Conservation (phyloP, 1,140 invertebrate genomes). For the Metaphire vulgaris region DNA sequence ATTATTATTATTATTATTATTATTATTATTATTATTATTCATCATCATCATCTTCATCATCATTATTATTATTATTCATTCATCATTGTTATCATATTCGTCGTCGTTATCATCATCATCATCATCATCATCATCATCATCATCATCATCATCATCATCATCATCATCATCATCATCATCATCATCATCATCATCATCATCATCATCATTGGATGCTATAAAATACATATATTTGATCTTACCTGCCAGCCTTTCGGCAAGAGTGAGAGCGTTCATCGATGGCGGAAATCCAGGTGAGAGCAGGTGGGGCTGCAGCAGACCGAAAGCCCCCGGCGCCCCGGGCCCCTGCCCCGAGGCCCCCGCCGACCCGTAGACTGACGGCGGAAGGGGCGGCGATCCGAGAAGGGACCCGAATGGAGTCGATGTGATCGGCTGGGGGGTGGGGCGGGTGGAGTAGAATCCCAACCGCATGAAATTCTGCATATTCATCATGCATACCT, state of each 20-base stretch:
- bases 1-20: no score
- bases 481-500: neutral
- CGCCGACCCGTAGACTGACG: neutral
- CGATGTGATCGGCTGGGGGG: neutral
- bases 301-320: neutral
- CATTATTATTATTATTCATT: no score
- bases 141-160: no score
- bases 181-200: no score
- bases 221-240: neutral
- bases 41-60: no score
- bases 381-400: neutral
- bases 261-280: conserved; percentile 18
- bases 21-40: no score
- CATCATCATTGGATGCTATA: no score
- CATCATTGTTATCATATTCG: no score
- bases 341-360: neutral
- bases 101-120: no score
- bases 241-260: conserved; percentile 21
- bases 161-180: no score
- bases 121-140: no score
- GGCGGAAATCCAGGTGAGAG: conserved; percentile 2
- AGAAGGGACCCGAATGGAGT: neutral
- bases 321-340: neutral
- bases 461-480: neutral
- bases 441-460: neutral